These are phyloP conservation scores for Napeogenes sylphis DNA, from an alignment of 2,888 invertebrate genomes.

Conservation along the genomic window DNA sequence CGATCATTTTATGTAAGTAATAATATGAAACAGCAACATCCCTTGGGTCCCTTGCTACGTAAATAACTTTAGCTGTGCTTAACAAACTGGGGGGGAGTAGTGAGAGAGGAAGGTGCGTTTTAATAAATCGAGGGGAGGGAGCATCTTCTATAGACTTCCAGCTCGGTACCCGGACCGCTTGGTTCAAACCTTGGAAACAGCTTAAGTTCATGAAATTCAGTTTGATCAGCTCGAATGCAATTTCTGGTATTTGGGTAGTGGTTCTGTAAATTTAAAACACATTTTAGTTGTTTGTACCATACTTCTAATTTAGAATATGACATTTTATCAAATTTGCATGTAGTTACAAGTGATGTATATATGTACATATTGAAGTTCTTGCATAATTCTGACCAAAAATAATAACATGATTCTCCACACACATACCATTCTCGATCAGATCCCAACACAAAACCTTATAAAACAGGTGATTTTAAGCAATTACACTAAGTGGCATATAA, in stretches of 20 bases:
- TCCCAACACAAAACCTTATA: no score
- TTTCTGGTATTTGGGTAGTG: conserved; percentile 58
- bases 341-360: no score
- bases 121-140: conserved; percentile 77
- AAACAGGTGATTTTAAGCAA: no score
- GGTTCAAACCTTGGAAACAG: conserved; percentile 60
- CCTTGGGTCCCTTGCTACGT: conserved; percentile 84
- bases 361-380: no score
- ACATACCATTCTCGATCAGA: no score
- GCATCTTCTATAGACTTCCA: conserved; percentile 58
- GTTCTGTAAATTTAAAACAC: conserved; percentile 43
- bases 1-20: conserved; percentile 80
- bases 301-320: no score
- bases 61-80: conserved; percentile 78
- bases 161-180: conserved; percentile 54
- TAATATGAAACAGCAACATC: conserved; percentile 84
- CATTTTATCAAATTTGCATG: no score
- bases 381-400: no score
- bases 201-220: conserved; percentile 62
- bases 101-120: conserved; percentile 80
- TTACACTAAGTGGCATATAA: no score
- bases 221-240: conserved; percentile 61
- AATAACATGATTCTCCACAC: no score
- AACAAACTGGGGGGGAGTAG: conserved; percentile 74
- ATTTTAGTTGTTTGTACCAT: not conserved